Percentiles rank a stretch among this genome's conserved stretches.
phyloP scores from a whole-genome alignment of 2,888 invertebrate genomes.

The Eulithis testata region DNA sequence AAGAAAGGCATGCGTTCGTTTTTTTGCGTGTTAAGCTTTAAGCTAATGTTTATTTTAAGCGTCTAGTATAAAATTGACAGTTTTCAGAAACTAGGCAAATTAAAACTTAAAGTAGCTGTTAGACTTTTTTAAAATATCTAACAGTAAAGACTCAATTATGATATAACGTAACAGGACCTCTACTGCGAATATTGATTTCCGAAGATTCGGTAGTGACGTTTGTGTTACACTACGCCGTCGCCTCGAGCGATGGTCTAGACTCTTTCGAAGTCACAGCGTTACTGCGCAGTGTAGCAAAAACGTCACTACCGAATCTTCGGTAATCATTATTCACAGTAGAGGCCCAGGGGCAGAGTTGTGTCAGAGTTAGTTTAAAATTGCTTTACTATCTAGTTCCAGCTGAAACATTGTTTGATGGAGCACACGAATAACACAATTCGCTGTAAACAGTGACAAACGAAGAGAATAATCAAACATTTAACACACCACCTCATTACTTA shows the following conservation, averaged over 20 bases:
- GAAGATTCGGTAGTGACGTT: too few relatives aligned
- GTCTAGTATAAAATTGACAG: constrained; percentile 31
- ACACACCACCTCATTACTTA: constrained; percentile 14
- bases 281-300: too few relatives aligned
- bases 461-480: constrained; percentile 18
- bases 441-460: constrained; percentile 3
- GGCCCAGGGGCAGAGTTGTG: too few relatives aligned
- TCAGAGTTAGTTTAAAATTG: not conserved
- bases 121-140: constrained; percentile 1
- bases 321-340: too few relatives aligned
- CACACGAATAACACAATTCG: constrained; percentile 1
- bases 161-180: too few relatives aligned
- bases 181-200: too few relatives aligned
- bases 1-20: constrained; percentile 7
- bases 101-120: constrained; percentile 1
- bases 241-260: too few relatives aligned
- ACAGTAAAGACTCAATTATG: too few relatives aligned
- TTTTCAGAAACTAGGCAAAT: not conserved
- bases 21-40: constrained; percentile 27
- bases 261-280: too few relatives aligned
- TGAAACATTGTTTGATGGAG: constrained; percentile 7
- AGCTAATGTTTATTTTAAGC: constrained; percentile 20
- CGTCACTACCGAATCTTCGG: too few relatives aligned
- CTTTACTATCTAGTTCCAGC: not conserved
- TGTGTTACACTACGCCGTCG: too few relatives aligned